These are phyloP conservation scores for Gymnocephalus cernua DNA, from an alignment of 2,113 vertebrate genomes.

Conservation along the genomic window DNA sequence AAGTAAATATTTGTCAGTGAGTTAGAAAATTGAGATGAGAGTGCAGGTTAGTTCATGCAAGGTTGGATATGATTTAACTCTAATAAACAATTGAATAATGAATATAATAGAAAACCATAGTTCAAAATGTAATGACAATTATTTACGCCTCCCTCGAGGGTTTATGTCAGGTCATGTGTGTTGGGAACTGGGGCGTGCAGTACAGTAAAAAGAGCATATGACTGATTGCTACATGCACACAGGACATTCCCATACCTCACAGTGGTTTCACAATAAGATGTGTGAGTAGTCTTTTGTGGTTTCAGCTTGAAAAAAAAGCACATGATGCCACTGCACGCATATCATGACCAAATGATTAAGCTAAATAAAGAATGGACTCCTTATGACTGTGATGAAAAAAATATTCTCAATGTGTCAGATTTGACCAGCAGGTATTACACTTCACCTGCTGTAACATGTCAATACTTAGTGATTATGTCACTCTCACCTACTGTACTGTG, in stretches of 20 bases:
- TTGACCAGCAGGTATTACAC: constrained; percentile 39
- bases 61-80: neutral
- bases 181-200: constrained; percentile 53
- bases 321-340: constrained; percentile 59
- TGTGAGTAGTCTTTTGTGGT: constrained; percentile 58
- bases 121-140: neutral
- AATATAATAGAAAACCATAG: neutral
- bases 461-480: constrained; percentile 41
- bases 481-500: constrained; percentile 44
- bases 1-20: neutral
- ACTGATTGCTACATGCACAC: constrained; percentile 58
- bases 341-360: constrained; percentile 62
- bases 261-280: constrained; percentile 63
- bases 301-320: constrained; percentile 66
- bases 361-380: constrained; percentile 49
- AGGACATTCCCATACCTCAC: constrained; percentile 57
- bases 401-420: constrained; percentile 43
- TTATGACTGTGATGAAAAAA: constrained; percentile 49
- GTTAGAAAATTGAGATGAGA: neutral
- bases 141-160: neutral
- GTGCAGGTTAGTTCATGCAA: neutral
- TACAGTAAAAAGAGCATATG: constrained; percentile 70
- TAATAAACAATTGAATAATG: neutral
- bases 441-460: constrained; percentile 44
- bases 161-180: constrained; percentile 54